These are phyloP conservation scores for Dinocampus coccinellae DNA, from an alignment of 2,888 invertebrate species.

Conservation along the genomic window DNA sequence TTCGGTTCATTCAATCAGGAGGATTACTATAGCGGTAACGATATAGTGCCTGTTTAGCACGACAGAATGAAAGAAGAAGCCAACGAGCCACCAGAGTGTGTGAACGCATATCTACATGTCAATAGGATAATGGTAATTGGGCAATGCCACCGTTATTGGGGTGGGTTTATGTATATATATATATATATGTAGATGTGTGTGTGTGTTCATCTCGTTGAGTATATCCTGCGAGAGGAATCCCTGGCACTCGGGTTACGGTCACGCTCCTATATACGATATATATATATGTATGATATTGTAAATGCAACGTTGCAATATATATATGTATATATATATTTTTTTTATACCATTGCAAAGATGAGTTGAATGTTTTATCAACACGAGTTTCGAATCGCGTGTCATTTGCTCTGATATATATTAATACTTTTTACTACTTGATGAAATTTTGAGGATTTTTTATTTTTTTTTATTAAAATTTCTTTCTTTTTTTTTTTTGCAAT, in stretches of 20 bases:
- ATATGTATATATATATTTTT: background rate
- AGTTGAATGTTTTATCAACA: background rate
- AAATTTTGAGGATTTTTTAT: background rate
- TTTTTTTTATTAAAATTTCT: too few species aligned
- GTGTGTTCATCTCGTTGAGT: constrained; percentile 36
- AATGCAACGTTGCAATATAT: background rate
- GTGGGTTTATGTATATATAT: constrained; percentile 5
- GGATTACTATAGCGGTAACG: background rate
- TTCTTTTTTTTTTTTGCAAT: background rate
- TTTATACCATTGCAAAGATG: background rate
- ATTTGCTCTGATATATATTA: background rate
- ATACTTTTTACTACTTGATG: background rate
- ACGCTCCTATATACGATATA: constrained; percentile 47
- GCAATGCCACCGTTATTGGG: constrained; percentile 62
- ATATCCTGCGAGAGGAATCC: constrained; percentile 46
- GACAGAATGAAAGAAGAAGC: constrained; percentile 30
- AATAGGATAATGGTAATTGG: constrained; percentile 64
- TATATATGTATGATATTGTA: background rate
- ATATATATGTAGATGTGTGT: constrained; percentile 15
- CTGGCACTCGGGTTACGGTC: constrained; percentile 48
- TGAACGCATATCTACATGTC: constrained; percentile 64
- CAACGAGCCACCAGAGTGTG: constrained; percentile 45
- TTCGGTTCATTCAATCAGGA: background rate
- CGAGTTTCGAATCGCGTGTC: background rate
- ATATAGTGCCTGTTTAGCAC: constrained; percentile 25